Conservation (phyloP, 2,888 invertebrate species). For the Lasioglossum oenotherae region DNA sequence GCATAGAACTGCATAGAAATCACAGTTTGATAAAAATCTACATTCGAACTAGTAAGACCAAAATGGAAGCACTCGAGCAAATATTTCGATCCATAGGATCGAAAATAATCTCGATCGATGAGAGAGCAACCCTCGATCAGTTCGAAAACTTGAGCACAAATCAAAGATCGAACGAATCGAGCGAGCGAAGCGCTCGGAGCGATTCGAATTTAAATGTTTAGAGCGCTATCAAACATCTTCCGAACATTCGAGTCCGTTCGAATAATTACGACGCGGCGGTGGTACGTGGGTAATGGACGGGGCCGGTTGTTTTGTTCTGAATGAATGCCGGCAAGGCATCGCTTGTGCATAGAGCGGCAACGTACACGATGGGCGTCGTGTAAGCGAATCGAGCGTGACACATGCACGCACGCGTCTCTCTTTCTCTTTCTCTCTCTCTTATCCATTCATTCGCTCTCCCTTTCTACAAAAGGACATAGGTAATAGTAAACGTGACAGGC, state of each 20-base stretch:
- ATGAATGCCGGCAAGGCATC: constrained; percentile 53
- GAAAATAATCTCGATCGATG: neutral
- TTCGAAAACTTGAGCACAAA: neutral
- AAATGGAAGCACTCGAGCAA: neutral
- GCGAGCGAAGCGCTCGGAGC: neutral
- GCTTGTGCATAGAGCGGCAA: constrained; percentile 13
- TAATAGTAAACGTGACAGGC: constrained; percentile 39
- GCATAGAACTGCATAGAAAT: neutral
- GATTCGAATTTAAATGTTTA: neutral
- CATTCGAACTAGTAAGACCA: neutral
- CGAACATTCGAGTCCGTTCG: neutral
- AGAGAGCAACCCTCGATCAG: neutral
- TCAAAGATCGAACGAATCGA: neutral
- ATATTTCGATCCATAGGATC: neutral
- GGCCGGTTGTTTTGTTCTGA: constrained; percentile 63
- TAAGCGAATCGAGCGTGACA: constrained; percentile 13
- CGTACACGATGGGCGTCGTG: neutral
- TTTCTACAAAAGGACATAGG: neutral
- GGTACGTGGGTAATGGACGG: constrained; percentile 50
- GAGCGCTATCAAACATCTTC: constrained; percentile 9
- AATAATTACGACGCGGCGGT: constrained; percentile 9
- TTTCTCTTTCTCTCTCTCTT: neutral
- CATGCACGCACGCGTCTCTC: neutral
- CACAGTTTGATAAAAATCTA: neutral
- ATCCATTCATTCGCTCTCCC: neutral